A percentile compares a stretch with the other conserved stretches of the same genome.
Conservation (phyloP, 1,140 invertebrate genomes). For the Scaptomyza montana region DNA sequence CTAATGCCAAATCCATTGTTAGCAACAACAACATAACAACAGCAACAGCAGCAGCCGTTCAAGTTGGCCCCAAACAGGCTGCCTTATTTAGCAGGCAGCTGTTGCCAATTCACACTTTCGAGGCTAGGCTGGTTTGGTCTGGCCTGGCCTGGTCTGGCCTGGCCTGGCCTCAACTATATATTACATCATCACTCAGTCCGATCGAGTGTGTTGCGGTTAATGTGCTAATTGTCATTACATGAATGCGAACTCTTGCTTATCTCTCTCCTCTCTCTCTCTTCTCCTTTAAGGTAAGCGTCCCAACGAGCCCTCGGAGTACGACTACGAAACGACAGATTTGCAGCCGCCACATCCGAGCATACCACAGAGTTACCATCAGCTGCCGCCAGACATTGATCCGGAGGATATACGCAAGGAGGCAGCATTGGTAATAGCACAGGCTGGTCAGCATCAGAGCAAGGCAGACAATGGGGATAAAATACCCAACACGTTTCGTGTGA, state of each 20-base stretch:
- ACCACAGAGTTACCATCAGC: conserved; percentile 67
- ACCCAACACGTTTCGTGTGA: conserved; percentile 61
- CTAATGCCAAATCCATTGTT: conserved; percentile 68
- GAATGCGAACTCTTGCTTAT: conserved; percentile 57
- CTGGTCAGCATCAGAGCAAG: conserved; percentile 79
- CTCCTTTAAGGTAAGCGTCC: conserved; percentile 62
- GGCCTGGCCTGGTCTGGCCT: no score
- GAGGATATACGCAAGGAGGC: conserved; percentile 81
- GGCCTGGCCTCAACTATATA: conserved; percentile 16
- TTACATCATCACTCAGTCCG: conserved; percentile 65
- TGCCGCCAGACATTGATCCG: conserved; percentile 78
- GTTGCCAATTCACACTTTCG: conserved; percentile 71
- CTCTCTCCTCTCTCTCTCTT: neutral
- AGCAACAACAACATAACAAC: neutral
- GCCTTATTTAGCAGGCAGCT: conserved; percentile 75
- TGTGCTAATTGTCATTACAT: conserved; percentile 80
- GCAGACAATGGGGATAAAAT: conserved; percentile 80
- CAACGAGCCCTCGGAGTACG: conserved; percentile 63
- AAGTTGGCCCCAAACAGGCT: conserved; percentile 40
- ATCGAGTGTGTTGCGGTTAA: conserved; percentile 36
- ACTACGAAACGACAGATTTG: conserved; percentile 72
- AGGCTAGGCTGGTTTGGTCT: neutral
- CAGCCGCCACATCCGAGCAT: conserved; percentile 41
- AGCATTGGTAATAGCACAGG: conserved; percentile 78
- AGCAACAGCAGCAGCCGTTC: conserved; percentile 1